A percentile compares a stretch with the other conserved stretches of the same genome.
These are phyloP conservation scores for Microplitis deprimator DNA, from an alignment of 2,888 invertebrate genomes.

Conservation along the genomic window DNA sequence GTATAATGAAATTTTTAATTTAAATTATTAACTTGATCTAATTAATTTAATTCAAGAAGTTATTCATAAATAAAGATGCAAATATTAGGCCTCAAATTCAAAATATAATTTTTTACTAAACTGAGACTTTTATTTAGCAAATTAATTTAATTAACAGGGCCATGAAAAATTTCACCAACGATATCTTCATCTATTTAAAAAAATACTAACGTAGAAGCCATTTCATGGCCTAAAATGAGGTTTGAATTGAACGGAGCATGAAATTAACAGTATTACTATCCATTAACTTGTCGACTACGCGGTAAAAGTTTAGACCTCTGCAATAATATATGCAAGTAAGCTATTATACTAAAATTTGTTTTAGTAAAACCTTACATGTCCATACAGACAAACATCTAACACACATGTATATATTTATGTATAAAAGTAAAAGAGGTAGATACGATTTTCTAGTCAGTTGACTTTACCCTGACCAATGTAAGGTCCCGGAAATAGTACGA, in stretches of 20 bases:
- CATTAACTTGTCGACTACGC: constrained; percentile 3
- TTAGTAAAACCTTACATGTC: not conserved
- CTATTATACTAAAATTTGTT: not conserved
- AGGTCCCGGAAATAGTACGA: constrained; percentile 24
- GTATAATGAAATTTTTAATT: not conserved
- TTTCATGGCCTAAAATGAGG: constrained; percentile 8
- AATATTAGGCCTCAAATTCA: no score
- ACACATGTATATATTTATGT: not conserved
- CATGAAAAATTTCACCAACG: no score
- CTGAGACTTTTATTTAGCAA: no score
- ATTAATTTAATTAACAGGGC: no score
- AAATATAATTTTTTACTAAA: no score
- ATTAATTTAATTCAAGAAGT: not conserved
- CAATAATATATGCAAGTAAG: not conserved
- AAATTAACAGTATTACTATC: constrained; percentile 44
- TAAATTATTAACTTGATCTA: not conserved
- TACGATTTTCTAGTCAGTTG: constrained; percentile 19
- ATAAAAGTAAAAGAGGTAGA: constrained; percentile 1
- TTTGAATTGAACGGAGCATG: constrained; percentile 39
- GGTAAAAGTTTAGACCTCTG: not conserved
- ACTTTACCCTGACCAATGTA: constrained; percentile 5
- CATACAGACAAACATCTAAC: not conserved
- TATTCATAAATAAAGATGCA: no score
- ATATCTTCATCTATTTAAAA: not conserved
- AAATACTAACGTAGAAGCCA: not conserved